These are phyloP conservation scores for Gasterosteus aculeatus DNA, from an alignment of 2,113 vertebrate species.

Conservation along the genomic window DNA sequence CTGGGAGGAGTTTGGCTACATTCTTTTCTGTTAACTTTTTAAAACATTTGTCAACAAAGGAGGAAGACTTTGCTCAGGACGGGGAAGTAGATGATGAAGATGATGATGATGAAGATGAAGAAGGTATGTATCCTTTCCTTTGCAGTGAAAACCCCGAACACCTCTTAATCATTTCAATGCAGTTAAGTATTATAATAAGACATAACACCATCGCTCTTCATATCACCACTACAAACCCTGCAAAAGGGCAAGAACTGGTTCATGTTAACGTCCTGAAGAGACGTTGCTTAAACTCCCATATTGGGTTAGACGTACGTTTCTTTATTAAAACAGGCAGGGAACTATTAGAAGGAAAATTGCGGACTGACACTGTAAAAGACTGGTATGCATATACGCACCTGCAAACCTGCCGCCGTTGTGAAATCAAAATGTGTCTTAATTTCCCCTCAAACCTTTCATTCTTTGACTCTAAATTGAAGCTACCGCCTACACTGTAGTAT, in stretches of 20 bases:
- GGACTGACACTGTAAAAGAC: neutral
- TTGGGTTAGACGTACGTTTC: neutral
- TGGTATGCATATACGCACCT: neutral
- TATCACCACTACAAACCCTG: neutral
- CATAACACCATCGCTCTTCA: neutral
- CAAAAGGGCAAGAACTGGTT: neutral
- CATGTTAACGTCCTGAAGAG: neutral
- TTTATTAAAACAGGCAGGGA: neutral
- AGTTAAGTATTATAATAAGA: neutral
- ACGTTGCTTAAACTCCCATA: neutral
- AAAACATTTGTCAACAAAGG: slow-evolving; percentile 70
- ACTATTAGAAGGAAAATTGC: neutral
- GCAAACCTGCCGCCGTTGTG: neutral
- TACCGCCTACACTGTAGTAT: too few relatives aligned
- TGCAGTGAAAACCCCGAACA: neutral
- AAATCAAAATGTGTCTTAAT: too few relatives aligned
- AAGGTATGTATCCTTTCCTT: slow-evolving; percentile 64
- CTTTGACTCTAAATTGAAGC: too few relatives aligned
- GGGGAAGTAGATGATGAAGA: slow-evolving; percentile 89
- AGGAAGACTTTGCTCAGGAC: slow-evolving; percentile 86
- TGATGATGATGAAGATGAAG: slow-evolving; percentile 62
- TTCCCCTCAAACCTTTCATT: too few relatives aligned
- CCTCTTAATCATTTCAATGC: neutral
- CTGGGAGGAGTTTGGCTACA: neutral
- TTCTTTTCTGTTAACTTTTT: neutral